Conservation (phyloP, 2,888 invertebrate genomes). For the Byasa hedistus region DNA sequence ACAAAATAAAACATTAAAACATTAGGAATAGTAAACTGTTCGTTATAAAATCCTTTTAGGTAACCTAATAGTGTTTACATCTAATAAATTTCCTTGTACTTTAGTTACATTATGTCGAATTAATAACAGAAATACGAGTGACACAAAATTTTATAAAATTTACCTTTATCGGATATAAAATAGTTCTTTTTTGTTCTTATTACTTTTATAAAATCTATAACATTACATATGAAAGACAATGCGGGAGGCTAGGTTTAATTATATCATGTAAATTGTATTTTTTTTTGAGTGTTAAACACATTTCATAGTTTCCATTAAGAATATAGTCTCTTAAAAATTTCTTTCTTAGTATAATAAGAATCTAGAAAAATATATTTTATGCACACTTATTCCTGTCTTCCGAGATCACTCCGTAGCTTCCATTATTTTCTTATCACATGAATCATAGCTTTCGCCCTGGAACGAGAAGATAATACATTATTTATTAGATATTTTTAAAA, state of each 20-base stretch:
- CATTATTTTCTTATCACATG: slow-evolving; percentile 58
- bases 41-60: slow-evolving; percentile 12
- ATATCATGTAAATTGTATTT: background rate
- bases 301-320: background rate
- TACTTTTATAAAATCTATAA: background rate
- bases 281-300: background rate
- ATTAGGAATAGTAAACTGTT: slow-evolving; percentile 12
- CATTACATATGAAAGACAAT: slow-evolving; percentile 12
- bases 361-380: slow-evolving; percentile 42
- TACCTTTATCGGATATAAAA: background rate
- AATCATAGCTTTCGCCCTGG: slow-evolving; percentile 46
- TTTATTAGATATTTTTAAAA: background rate
- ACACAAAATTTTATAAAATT: background rate
- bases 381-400: slow-evolving; percentile 55
- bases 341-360: slow-evolving; percentile 35
- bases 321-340: slow-evolving; percentile 1
- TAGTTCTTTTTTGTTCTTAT: background rate
- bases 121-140: background rate
- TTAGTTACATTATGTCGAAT: background rate
- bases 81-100: slow-evolving; percentile 16
- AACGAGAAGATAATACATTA: slow-evolving; percentile 37
- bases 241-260: slow-evolving; percentile 1
- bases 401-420: slow-evolving; percentile 75
- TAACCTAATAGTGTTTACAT: slow-evolving; percentile 18
- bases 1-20: slow-evolving; percentile 19